These are phyloP conservation scores for Bombycilla garrulus DNA, from an alignment of 2,113 vertebrate genomes.

Conservation along the genomic window DNA sequence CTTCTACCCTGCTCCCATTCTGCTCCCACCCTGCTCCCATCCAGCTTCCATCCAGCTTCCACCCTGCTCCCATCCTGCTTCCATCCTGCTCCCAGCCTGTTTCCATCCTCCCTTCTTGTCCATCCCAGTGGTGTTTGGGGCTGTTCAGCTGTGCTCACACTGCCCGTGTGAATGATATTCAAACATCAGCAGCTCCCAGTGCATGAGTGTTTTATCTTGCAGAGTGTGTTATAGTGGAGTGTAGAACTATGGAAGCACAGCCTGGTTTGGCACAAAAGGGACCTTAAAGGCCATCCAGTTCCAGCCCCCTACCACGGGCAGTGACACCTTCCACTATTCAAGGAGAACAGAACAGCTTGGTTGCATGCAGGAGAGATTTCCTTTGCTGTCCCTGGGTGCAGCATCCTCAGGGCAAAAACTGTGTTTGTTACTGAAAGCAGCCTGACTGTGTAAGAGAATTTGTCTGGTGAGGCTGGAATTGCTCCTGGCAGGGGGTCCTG, in stretches of 20 bases:
- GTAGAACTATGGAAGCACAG: not conserved
- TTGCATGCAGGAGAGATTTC: not conserved
- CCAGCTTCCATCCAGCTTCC: not conserved
- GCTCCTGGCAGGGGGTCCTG: not conserved
- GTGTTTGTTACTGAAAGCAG: not conserved
- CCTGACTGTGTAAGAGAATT: not conserved
- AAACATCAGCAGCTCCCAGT: not conserved
- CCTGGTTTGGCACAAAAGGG: not conserved
- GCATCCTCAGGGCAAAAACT: not conserved
- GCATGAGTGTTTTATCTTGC: rapidly evolving
- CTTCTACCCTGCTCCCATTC: not conserved
- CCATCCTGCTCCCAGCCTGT: not conserved
- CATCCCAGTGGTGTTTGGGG: not conserved
- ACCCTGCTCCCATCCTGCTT: not conserved
- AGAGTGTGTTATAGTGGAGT: not conserved
- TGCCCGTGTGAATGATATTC: not conserved
- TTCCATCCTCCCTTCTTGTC: not conserved
- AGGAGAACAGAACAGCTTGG: not conserved
- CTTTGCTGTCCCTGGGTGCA: not conserved
- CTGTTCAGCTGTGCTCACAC: rapidly evolving
- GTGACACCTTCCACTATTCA: not conserved
- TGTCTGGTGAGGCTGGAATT: not conserved
- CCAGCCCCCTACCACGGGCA: not conserved
- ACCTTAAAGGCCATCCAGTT: not conserved
- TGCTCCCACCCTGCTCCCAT: not conserved